Evolutionary conservation across 1,140 invertebrate genomes (phyloP), one percentile per base, ranked within the genome.

Genomic region (Ruditapes philippinarum): DNA sequence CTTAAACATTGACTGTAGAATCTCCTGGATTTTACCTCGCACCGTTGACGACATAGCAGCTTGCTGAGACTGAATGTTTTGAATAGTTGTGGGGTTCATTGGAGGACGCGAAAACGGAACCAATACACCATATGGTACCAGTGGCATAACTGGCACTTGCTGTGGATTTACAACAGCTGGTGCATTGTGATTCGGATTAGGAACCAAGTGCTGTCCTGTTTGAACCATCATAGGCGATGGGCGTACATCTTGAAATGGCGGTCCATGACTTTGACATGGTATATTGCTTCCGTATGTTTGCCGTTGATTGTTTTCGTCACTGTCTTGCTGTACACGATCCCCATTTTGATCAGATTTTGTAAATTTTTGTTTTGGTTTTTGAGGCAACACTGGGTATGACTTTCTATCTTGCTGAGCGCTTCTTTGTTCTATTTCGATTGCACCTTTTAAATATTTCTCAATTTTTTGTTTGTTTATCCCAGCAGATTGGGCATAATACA

Each of bases 41-140:
- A 81, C 60, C 5, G 79, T 42, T 1, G 51, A 42, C 7, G 25
- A 38, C 79, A 81, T 81, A 9, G 49, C 79, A 31, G 79, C 79
- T n/a, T 81, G 79, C 79, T 65, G 79, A 1, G 79, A n/a, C 38
- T 81, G 79, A 28, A 81, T 81, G 22, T 45, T 65, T 0, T 22
- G 79, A 36, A 78, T 78, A 22, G 54, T 78, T 36, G 74, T 33
- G 9, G 74, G 74, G 45, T 78, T 45, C 36, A n/a, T 17, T 31
- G 45, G 49, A 0, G 74, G 74, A 5, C 25, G 45, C 19, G 22
- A 9, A 28, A 57, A 22, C 2, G 74, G 42, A 14, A 19, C 4
- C 14, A 33, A 9, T 9, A 78, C 2, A 19, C 12, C 14, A 33
- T 33, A 54, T 0, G 45, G 74, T 1, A 78, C 11, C 14, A 36